These are phyloP conservation scores for Beroe forskalii DNA, from an alignment of 37 sponge, comb jelly and placozoan species.

Conservation along the genomic window DNA sequence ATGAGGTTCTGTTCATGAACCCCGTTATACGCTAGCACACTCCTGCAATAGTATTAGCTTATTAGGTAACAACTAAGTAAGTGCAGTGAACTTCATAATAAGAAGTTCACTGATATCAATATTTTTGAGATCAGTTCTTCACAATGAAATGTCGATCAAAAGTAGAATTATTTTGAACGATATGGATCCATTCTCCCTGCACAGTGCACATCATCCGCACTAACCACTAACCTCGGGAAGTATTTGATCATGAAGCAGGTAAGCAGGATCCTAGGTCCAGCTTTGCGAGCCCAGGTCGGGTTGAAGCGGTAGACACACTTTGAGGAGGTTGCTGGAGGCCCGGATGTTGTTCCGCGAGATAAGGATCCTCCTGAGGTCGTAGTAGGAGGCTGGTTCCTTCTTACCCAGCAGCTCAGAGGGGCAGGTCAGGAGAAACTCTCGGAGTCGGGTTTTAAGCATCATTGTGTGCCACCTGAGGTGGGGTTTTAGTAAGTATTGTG, in stretches of 20 bases:
- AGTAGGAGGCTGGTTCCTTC: background rate
- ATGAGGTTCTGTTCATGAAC: constrained; percentile 3
- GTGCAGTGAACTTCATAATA: no score
- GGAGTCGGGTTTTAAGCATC: background rate
- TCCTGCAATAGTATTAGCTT: no score
- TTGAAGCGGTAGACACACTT: constrained; percentile 30
- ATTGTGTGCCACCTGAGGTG: constrained; percentile 41
- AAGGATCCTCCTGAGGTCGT: constrained; percentile 32
- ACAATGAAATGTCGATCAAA: no score
- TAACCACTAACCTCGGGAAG: constrained; percentile 40
- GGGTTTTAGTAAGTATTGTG: no score
- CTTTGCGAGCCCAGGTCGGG: background rate
- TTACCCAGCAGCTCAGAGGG: constrained; percentile 16
- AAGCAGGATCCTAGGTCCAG: constrained; percentile 1
- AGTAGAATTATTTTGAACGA: no score
- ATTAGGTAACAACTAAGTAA: no score
- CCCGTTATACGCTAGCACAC: constrained; percentile 38
- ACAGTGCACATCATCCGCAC: no score
- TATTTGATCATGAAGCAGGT: constrained; percentile 61
- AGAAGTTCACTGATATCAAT: no score
- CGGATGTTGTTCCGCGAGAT: constrained; percentile 52
- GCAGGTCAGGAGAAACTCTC: background rate
- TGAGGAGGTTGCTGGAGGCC: background rate
- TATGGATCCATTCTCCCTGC: no score
- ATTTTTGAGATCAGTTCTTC: no score